A percentile compares a stretch with the other conserved stretches of the same genome.
phyloP scores from a whole-genome alignment of 2,797 vertebrate genomes.

The Acropternis orthonyx region DNA sequence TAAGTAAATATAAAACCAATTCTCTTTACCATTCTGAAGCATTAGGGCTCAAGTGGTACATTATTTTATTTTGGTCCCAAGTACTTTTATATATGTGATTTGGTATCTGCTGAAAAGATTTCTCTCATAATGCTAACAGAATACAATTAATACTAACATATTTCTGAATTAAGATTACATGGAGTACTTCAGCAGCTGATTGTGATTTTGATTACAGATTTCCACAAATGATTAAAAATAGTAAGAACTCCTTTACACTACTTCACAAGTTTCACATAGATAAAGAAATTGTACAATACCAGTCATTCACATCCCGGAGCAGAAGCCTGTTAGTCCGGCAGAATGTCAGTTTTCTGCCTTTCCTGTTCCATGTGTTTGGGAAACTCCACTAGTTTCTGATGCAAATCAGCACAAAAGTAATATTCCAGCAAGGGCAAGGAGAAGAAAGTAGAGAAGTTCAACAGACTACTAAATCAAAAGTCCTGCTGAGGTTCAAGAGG shows the following conservation, averaged over 20 bases:
- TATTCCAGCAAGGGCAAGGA: neutral
- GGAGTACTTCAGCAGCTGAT: neutral
- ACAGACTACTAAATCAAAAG: neutral
- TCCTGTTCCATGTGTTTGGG: neutral
- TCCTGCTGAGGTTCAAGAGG: neutral
- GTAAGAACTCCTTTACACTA: neutral
- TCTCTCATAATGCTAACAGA: neutral
- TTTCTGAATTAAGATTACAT: neutral
- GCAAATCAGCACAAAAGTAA: neutral
- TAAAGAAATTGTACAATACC: neutral
- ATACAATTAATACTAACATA: neutral
- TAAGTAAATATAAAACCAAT: neutral
- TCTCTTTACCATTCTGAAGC: neutral
- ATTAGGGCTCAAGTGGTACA: neutral
- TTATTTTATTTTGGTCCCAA: neutral
- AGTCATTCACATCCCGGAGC: neutral
- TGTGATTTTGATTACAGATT: slow-evolving; percentile 26
- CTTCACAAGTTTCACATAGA: neutral
- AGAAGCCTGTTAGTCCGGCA: neutral
- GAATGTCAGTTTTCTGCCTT: neutral
- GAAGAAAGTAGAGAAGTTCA: neutral
- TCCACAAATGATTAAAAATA: neutral
- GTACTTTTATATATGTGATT: neutral
- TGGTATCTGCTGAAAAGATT: neutral
- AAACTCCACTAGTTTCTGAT: neutral